Evolutionary conservation across 2,888 invertebrate genomes (phyloP).

Genomic region (Apocheima hispidaria): DNA sequence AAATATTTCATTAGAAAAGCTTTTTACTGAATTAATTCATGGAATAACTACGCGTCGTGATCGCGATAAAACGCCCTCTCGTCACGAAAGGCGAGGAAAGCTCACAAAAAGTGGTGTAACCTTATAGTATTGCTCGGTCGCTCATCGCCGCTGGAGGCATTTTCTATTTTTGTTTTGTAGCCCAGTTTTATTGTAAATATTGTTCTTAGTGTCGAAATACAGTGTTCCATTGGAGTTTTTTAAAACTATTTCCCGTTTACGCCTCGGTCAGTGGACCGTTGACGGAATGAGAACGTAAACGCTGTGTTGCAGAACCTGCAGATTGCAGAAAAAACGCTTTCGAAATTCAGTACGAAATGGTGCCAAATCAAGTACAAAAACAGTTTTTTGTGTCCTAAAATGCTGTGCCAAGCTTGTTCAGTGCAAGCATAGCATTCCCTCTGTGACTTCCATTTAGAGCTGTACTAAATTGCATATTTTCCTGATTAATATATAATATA

Average conservation of each 20-base stretch:
- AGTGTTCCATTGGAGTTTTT: constrained; percentile 57
- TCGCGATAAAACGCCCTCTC: constrained; percentile 47
- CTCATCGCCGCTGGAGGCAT: constrained; percentile 49
- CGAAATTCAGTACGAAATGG: constrained; percentile 52
- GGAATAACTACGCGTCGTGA: constrained; percentile 51
- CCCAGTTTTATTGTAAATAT: constrained; percentile 79
- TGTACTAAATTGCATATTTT: constrained; percentile 13
- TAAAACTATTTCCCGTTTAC: constrained; percentile 50
- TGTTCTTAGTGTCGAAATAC: constrained; percentile 75
- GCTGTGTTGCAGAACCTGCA: constrained; percentile 39
- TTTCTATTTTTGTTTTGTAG: constrained; percentile 80
- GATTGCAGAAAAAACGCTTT: constrained; percentile 46
- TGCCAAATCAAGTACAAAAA: constrained; percentile 61
- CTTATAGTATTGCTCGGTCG: constrained; percentile 37
- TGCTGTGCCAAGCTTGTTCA: constrained; percentile 59
- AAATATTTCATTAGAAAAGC: constrained; percentile 67
- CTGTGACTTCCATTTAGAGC: constrained; percentile 29
- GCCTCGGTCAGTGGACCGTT: constrained; percentile 24
- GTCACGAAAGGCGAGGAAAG: constrained; percentile 53
- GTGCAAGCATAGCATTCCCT: constrained; percentile 25
- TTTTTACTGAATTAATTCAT: constrained; percentile 71
- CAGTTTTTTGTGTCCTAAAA: constrained; percentile 53
- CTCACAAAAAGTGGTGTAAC: constrained; percentile 35
- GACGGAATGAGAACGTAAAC: constrained; percentile 35
- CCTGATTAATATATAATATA: neutral